These are phyloP conservation scores for Phrynocephalus forsythii DNA, from an alignment of 2,797 vertebrate genomes.

Conservation along the genomic window DNA sequence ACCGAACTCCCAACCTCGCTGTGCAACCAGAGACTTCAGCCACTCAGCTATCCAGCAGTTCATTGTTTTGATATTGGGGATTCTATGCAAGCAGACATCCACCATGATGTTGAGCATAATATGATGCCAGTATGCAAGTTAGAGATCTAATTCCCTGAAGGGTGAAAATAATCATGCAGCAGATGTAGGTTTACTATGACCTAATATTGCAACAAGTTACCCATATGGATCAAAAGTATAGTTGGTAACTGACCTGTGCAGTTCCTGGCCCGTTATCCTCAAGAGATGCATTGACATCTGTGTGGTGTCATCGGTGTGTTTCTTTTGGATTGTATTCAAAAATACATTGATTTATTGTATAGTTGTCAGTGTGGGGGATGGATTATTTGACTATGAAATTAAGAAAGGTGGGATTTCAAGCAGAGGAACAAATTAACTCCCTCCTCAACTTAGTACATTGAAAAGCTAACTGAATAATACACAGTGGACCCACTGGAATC, in stretches of 20 bases:
- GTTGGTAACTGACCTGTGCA: no score
- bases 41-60: background rate
- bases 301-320: background rate
- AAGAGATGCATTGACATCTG: background rate
- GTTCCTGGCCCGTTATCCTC: background rate
- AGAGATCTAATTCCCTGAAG: background rate
- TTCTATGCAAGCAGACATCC: background rate
- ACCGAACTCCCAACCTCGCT: no score
- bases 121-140: background rate
- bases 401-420: background rate
- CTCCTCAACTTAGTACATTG: background rate
- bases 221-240: no score
- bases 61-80: conserved; percentile 30
- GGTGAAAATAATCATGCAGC: background rate
- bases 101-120: background rate
- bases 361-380: background rate
- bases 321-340: background rate
- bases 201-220: background rate
- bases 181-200: background rate
- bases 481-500: background rate
- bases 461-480: background rate
- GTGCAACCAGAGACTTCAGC: no score
- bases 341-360: background rate
- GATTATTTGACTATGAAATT: background rate
- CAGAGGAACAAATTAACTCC: background rate